These are phyloP conservation scores for Lanius collurio DNA, from an alignment of 2,113 vertebrate species.

Conservation along the genomic window DNA sequence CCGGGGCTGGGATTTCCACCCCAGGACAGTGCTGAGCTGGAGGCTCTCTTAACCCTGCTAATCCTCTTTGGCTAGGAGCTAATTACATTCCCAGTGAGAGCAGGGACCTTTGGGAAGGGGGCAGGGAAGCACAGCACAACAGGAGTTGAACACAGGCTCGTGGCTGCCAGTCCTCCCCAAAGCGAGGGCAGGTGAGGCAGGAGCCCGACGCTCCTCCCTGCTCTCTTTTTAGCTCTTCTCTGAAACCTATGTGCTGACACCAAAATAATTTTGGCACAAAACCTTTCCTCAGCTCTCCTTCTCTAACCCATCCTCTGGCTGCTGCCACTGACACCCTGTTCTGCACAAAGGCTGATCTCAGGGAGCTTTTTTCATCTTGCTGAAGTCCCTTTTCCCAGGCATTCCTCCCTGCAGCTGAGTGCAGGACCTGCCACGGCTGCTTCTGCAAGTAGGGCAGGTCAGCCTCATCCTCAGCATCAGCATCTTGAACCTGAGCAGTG, in stretches of 20 bases:
- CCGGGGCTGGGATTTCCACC: neutral
- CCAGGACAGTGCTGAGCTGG: neutral
- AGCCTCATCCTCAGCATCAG: neutral
- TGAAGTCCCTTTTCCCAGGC: neutral
- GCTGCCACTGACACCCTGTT: neutral
- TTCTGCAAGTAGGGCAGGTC: slow-evolving; percentile 29
- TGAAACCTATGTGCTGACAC: neutral
- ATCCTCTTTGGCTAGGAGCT: slow-evolving; percentile 47
- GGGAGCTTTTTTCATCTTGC: neutral
- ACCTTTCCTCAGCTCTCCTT: neutral
- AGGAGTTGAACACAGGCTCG: fast-evolving
- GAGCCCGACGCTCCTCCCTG: neutral
- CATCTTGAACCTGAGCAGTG: neutral
- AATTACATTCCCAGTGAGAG: neutral
- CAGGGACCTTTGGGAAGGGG: neutral
- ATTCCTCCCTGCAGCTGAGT: neutral
- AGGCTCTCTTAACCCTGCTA: neutral
- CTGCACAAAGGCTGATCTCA: neutral
- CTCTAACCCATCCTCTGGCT: neutral
- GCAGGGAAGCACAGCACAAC: neutral
- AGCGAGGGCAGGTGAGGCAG: neutral
- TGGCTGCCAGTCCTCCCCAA: neutral
- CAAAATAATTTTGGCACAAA: neutral
- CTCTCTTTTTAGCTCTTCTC: neutral
- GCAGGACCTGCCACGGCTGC: neutral